Conservation (phyloP, 2,888 invertebrate genomes). For the Sympetrum striolatum region DNA sequence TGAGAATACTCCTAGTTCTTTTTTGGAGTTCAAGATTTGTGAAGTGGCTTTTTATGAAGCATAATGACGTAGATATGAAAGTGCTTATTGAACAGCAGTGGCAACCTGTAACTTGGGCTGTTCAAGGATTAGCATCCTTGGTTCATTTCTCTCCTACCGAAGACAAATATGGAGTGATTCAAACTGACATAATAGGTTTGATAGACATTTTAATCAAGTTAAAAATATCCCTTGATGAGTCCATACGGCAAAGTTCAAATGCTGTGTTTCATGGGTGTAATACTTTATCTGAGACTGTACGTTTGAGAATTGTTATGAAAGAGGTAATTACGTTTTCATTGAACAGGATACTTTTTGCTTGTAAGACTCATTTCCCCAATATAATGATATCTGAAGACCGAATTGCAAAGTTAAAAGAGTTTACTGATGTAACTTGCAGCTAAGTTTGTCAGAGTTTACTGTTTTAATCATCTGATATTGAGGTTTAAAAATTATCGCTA, state of each 20-base stretch:
- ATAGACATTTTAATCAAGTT: not conserved
- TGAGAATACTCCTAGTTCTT: constrained; percentile 2
- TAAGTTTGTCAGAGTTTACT: not conserved
- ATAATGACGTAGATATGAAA: not conserved
- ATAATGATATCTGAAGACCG: not conserved
- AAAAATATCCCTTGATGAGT: not conserved
- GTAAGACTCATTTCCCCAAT: constrained; percentile 6
- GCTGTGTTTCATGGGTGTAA: constrained; percentile 7
- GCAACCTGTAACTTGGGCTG: constrained; percentile 27
- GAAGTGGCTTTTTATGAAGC: constrained; percentile 24
- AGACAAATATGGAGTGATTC: constrained; percentile 23
- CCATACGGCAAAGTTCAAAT: not conserved
- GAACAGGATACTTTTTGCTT: constrained; percentile 9
- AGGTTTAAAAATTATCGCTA: too few relatives aligned
- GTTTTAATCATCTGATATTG: too few relatives aligned
- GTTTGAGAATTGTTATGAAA: constrained; percentile 1
- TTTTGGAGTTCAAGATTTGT: constrained; percentile 31
- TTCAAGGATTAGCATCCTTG: constrained; percentile 19
- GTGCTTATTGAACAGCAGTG: constrained; percentile 27
- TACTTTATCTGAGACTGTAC: not conserved
- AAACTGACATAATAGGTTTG: not conserved
- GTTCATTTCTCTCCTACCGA: constrained; percentile 3
- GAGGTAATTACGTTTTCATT: constrained; percentile 23
- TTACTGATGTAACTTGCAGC: not conserved
- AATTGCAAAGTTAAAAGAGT: not conserved